These are phyloP conservation scores for Acrossocheilus wenchowensis DNA, from an alignment of 2,797 vertebrate genomes.

Conservation along the genomic window DNA sequence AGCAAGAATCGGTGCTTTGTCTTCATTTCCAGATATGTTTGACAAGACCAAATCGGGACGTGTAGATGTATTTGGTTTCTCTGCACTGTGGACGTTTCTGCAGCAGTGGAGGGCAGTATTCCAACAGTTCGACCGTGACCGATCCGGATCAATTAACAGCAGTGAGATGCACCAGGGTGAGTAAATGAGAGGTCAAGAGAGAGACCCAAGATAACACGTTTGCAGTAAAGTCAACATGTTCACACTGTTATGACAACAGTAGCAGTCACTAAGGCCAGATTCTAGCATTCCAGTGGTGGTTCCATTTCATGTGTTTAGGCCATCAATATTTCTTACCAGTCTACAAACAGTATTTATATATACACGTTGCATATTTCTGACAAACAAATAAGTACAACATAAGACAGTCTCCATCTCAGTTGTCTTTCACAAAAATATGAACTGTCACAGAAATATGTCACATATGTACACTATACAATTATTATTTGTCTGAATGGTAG, in stretches of 20 bases:
- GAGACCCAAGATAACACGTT: background rate
- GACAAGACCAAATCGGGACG: conserved; percentile 88
- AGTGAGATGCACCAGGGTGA: conserved; percentile 92
- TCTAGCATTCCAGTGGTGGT: too few relatives aligned
- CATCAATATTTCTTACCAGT: background rate
- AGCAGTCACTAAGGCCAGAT: background rate
- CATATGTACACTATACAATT: background rate
- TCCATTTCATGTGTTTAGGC: background rate
- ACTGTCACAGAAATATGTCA: too few relatives aligned
- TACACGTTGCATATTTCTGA: background rate
- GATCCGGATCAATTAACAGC: conserved; percentile 86
- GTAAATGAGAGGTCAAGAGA: background rate
- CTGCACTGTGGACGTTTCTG: conserved; percentile 89
- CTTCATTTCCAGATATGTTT: conserved; percentile 87
- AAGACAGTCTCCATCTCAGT: background rate
- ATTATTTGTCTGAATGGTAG: background rate
- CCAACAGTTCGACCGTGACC: conserved; percentile 91
- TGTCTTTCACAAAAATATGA: background rate
- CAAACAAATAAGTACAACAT: background rate
- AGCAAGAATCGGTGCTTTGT: conserved; percentile 28
- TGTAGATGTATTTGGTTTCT: conserved; percentile 91
- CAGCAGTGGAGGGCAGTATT: conserved; percentile 93
- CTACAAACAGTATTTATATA: background rate
- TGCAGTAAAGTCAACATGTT: background rate
- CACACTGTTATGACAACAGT: background rate